Evolutionary conservation across 2,888 invertebrate species (phyloP), one percentile per base, ranked within the genome.

Genomic region (Apodemia zela): DNA sequence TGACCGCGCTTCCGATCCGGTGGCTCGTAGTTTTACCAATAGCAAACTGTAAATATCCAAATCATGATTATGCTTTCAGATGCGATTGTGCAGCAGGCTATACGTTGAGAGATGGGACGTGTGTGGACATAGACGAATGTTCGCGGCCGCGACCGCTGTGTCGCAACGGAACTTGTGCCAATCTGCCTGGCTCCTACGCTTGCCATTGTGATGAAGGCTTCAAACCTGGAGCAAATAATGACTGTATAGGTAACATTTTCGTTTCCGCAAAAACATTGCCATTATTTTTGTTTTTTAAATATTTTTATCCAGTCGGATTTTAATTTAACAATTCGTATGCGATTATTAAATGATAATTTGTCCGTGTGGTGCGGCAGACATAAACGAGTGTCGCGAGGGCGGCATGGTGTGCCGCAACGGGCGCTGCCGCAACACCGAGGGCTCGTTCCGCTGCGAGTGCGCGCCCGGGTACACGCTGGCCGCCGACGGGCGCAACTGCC

Each of bases 341-440:
- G n/a, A n/a, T n/a, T n/a, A n/a, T n/a, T n/a, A n/a, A n/a, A n/a
- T n/a, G n/a, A n/a, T n/a, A n/a, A n/a, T n/a, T n/a, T n/a, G n/a
- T n/a, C n/a, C n/a, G n/a, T n/a, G n/a, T n/a, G n/a, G 25, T 25
- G 5, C 29, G 29, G 3, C 68, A 94, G 96, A 96, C 80, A 93
- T 97, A 65, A 96, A 97, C 84, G 97, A 97, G 84, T 97, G 97
- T 73, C 94, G 95, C 71, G 94, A 95, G 77, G 96, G 96, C 92
- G 95, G 96, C 60, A 95, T 95, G 84, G 94, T 97, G 64, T 98
- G 98, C 79, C 94, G 97, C 71, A 97, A 97, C 77, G 97, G 97
- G 0, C 93, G 96, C 61, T 97, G 97, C 76, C 93, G 95, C 71
- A 97, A 97, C 84, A 94, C 95, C 1, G 89, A 95, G 65, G 97